phyloP scores from a whole-genome alignment of 2,888 invertebrate species.

The Pristionchus maxplancki region DNA sequence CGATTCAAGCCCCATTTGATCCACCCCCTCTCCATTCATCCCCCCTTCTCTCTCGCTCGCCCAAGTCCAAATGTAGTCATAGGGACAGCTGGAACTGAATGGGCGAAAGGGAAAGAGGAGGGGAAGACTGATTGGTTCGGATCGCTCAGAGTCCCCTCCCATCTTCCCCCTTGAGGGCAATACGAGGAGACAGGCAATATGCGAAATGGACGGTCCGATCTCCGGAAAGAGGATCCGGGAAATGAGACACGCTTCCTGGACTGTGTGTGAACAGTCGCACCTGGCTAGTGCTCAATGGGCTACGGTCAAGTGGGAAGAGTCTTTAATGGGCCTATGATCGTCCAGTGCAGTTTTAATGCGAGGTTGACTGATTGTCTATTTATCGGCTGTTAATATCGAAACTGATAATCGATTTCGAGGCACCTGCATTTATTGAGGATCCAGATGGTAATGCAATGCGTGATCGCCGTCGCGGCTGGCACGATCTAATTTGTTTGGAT shows the following conservation, averaged over 20 bases:
- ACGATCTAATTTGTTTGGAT: conserved; percentile 16
- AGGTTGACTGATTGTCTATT: too few species aligned
- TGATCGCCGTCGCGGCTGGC: background rate
- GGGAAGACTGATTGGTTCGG: conserved; percentile 35
- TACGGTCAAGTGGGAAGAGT: background rate
- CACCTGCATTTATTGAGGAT: background rate
- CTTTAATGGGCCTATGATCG: background rate
- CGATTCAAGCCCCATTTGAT: conserved; percentile 34
- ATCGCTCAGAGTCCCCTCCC: background rate
- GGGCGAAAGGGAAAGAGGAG: background rate
- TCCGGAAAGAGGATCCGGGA: conserved; percentile 2
- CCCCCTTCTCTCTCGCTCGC: background rate
- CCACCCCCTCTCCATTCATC: background rate
- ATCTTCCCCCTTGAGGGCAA: background rate
- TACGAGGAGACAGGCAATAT: background rate
- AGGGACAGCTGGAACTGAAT: conserved; percentile 39
- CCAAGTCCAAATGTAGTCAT: conserved; percentile 33
- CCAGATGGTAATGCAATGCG: background rate
- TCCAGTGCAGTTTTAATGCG: too few species aligned
- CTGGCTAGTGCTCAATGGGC: background rate
- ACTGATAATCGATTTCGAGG: too few species aligned
- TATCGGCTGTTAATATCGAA: too few species aligned
- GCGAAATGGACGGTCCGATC: background rate
- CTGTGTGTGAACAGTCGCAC: background rate
- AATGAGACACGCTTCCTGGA: background rate